phyloP scores from a whole-genome alignment of 2,888 invertebrate genomes.

The Gibbula magus region DNA sequence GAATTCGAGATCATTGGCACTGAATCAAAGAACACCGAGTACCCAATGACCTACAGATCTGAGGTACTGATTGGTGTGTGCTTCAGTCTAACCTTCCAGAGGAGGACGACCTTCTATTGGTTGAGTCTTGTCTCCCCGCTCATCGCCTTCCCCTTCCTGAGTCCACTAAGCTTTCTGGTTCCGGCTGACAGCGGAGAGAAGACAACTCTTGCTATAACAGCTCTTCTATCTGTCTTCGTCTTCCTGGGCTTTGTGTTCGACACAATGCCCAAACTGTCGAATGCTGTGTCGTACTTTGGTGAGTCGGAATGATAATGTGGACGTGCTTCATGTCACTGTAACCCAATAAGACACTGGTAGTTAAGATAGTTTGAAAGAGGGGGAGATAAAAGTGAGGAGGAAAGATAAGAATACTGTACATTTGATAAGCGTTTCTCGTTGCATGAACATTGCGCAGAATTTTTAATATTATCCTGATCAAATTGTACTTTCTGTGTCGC shows the following conservation, averaged over 20 bases:
- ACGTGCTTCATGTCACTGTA: not conserved
- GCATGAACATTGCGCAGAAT: too few species aligned
- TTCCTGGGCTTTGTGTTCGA: conserved; percentile 9
- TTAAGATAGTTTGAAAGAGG: too few species aligned
- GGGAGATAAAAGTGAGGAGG: too few species aligned
- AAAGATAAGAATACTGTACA: too few species aligned
- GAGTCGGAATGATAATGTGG: not conserved
- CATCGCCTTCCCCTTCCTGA: conserved; percentile 12
- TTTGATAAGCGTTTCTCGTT: too few species aligned
- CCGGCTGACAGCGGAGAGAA: conserved; percentile 26
- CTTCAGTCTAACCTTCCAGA: not conserved
- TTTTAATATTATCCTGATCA: too few species aligned
- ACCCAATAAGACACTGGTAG: too few species aligned
- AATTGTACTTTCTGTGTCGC: too few species aligned
- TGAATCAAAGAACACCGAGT: not conserved
- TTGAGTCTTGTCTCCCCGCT: not conserved
- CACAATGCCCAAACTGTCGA: conserved; percentile 21
- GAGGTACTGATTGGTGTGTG: not conserved
- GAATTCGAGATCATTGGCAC: not conserved
- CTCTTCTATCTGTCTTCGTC: conserved; percentile 4
- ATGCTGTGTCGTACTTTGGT: conserved; percentile 13
- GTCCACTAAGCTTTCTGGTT: conserved; percentile 20
- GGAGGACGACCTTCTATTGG: conserved; percentile 10
- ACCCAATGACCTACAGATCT: not conserved
- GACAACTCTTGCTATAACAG: conserved; percentile 21